Percentiles rank a stretch among this genome's conserved stretches.
Conservation (phyloP, 1,140 invertebrate species). For the Medauroidea extradentata region DNA sequence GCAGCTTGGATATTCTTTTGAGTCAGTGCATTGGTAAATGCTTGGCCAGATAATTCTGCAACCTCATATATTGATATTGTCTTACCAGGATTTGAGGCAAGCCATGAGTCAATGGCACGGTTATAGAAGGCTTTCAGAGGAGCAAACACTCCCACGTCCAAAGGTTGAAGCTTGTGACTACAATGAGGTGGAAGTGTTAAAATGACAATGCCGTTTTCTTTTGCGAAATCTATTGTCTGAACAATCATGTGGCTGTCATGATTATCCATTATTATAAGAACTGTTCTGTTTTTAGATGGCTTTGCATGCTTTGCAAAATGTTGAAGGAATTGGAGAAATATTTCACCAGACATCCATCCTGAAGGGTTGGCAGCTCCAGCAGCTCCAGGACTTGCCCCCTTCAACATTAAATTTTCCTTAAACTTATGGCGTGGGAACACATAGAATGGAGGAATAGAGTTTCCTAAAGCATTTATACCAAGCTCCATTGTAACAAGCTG, state of each 20-base stretch:
- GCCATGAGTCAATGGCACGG: no score
- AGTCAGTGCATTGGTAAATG: no score
- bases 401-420: no score
- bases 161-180: constrained; percentile 43
- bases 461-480: constrained; percentile 26
- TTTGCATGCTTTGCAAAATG: no score
- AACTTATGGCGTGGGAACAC: no score
- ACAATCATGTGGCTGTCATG: constrained; percentile 32
- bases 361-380: constrained; percentile 9
- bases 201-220: constrained; percentile 22
- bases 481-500: no score
- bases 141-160: constrained; percentile 39
- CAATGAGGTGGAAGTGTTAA: no score
- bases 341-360: no score
- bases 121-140: no score
- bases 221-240: constrained; percentile 22
- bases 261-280: no score
- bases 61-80: constrained; percentile 35
- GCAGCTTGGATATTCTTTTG: no score
- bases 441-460: constrained; percentile 31
- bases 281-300: constrained; percentile 27
- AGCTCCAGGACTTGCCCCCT: constrained; percentile 10
- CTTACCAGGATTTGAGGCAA: constrained; percentile 28
- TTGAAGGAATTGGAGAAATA: no score
- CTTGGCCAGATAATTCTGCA: constrained; percentile 22